Percentiles rank a stretch among this genome's conserved stretches.
These are phyloP conservation scores for Lasiurus borealis DNA, from an alignment of 2,113 vertebrate genomes.

Conservation along the genomic window DNA sequence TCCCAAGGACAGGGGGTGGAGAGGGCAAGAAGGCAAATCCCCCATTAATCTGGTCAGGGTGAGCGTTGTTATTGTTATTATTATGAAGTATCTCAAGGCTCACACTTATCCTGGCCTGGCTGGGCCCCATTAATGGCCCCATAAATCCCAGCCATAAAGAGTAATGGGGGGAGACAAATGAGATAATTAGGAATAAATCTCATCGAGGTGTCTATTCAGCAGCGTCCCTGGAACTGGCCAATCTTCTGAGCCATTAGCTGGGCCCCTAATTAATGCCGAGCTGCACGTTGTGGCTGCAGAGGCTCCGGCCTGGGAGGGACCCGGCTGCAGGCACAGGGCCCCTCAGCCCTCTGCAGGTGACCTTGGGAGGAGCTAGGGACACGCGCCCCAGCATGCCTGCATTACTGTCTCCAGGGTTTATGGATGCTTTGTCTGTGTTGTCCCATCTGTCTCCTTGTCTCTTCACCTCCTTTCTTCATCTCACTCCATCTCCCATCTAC, in stretches of 20 bases:
- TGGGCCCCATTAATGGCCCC: conserved; percentile 94
- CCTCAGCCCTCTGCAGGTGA: background rate
- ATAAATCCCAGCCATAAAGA: conserved; percentile 99
- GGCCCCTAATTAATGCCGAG: conserved; percentile 94
- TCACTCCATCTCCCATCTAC: background rate
- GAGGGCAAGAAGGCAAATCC: conserved; percentile 24
- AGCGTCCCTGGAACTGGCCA: conserved; percentile 96
- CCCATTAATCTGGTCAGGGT: conserved; percentile 80
- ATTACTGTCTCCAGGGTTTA: background rate
- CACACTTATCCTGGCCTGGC: conserved; percentile 77
- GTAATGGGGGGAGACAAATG: conserved; percentile 99
- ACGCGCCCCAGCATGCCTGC: background rate
- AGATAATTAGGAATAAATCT: conserved; percentile 99
- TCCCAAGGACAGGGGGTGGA: conserved; percentile 15
- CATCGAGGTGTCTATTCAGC: conserved; percentile 97
- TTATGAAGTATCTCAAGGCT: conserved; percentile 87
- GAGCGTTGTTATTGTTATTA: conserved; percentile 88
- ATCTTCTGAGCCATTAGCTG: conserved; percentile 99
- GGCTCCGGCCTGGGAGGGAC: background rate
- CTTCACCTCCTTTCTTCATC: background rate
- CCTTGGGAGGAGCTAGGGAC: conserved; percentile 49
- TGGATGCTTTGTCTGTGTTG: accelerated
- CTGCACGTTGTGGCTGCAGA: conserved; percentile 82
- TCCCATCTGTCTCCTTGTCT: accelerated
- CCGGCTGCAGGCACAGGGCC: background rate